Evolutionary conservation across 2,888 invertebrate genomes (phyloP).

Genomic region (Notodonta dromedarius): DNA sequence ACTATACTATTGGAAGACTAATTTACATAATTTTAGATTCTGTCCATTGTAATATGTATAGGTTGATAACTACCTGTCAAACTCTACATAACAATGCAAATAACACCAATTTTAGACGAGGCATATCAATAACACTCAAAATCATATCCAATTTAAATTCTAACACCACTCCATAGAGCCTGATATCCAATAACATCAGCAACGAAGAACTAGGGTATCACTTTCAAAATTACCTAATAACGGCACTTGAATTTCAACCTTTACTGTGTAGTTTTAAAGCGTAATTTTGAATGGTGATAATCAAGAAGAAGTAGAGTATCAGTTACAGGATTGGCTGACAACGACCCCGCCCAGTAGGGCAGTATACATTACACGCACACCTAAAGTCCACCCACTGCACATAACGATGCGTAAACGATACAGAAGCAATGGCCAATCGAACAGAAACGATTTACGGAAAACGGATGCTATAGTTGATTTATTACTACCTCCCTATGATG

Average conservation of each 20-base stretch:
- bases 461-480: constrained; percentile 34
- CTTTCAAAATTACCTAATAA: constrained; percentile 59
- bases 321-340: constrained; percentile 81
- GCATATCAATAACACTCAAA: constrained; percentile 69
- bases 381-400: constrained; percentile 72
- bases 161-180: constrained; percentile 32
- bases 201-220: constrained; percentile 75
- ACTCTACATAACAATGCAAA: constrained; percentile 25
- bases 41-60: not conserved
- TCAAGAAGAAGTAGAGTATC: constrained; percentile 78
- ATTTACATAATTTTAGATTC: no score
- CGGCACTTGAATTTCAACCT: constrained; percentile 36
- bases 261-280: constrained; percentile 24
- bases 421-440: constrained; percentile 52
- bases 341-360: constrained; percentile 76
- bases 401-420: constrained; percentile 57
- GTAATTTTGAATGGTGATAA: constrained; percentile 34
- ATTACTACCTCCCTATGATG: constrained; percentile 17
- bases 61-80: not conserved
- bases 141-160: constrained; percentile 37
- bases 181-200: constrained; percentile 35
- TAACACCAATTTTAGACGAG: constrained; percentile 57
- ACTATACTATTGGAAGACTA: no score
- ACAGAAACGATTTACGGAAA: constrained; percentile 23
- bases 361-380: constrained; percentile 75